Evolutionary conservation across 1,140 invertebrate genomes (phyloP).

Genomic region (Pseudomyrmex gracilis): DNA sequence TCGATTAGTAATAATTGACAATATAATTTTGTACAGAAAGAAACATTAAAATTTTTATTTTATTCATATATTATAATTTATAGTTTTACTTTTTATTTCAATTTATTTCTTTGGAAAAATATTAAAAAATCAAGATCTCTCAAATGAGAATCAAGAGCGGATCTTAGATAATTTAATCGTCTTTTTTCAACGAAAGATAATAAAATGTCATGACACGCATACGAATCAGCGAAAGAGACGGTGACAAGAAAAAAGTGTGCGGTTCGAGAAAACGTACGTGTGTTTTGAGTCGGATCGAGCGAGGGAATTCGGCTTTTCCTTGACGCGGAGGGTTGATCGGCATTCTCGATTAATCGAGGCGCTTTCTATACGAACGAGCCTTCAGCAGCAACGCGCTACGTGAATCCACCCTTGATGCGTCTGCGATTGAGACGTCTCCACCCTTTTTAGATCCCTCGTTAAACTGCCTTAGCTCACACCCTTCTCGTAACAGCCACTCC

Average conservation of each 20-base stretch:
- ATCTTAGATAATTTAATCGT: neutral
- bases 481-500: neutral
- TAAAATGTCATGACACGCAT: constrained; percentile 14
- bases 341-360: constrained; percentile 69
- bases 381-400: constrained; percentile 65
- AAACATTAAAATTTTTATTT: too few relatives aligned
- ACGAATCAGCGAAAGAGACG: neutral
- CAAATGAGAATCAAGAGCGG: neutral
- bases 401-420: constrained; percentile 64
- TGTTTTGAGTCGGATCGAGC: constrained; percentile 21
- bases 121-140: neutral
- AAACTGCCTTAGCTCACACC: constrained; percentile 70
- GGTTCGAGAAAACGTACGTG: neutral
- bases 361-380: constrained; percentile 57
- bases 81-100: neutral
- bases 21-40: too few relatives aligned
- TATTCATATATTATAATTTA: too few relatives aligned
- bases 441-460: constrained; percentile 65
- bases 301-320: constrained; percentile 22
- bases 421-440: constrained; percentile 70
- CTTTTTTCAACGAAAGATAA: constrained; percentile 3
- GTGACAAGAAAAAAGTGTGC: constrained; percentile 28
- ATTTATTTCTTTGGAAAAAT: neutral
- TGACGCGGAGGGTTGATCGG: constrained; percentile 30
- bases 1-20: neutral